phyloP scores from a whole-genome alignment of 2,113 vertebrate genomes.

The Machaerirhynchus nigripectus region DNA sequence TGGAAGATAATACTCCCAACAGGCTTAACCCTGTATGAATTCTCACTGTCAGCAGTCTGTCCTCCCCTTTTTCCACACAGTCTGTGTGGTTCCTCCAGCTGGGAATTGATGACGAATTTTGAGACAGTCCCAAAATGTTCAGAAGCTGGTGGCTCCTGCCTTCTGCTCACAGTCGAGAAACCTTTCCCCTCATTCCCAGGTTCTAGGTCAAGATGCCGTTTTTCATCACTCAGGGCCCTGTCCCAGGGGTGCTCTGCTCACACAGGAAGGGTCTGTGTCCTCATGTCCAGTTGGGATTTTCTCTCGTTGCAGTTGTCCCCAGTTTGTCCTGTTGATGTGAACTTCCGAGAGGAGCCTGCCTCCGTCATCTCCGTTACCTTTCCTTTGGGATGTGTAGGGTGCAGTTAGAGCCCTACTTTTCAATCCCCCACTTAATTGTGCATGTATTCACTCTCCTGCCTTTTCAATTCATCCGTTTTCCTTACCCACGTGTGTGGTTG shows the following conservation, averaged over 20 bases:
- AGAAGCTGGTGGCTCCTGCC: background rate
- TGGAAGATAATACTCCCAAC: background rate
- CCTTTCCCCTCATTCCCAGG: background rate
- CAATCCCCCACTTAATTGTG: background rate
- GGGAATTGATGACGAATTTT: background rate
- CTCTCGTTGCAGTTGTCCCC: background rate
- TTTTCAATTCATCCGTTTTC: background rate
- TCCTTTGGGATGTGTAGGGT: background rate
- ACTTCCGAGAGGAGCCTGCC: background rate
- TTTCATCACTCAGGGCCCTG: background rate
- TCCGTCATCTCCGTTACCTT: background rate
- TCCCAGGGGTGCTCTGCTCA: background rate
- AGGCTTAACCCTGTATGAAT: background rate
- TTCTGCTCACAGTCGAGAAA: background rate
- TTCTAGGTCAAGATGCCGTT: background rate
- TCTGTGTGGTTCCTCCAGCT: background rate
- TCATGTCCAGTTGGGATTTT: background rate
- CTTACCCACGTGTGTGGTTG: background rate
- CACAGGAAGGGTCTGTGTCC: background rate
- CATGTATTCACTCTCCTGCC: background rate
- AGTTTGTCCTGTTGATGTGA: background rate
- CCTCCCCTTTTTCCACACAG: background rate
- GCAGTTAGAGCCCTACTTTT: background rate
- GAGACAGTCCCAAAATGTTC: background rate
- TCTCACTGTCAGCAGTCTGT: background rate